phyloP scores from a whole-genome alignment of 2,888 invertebrate genomes.

The Alsophila aescularia region DNA sequence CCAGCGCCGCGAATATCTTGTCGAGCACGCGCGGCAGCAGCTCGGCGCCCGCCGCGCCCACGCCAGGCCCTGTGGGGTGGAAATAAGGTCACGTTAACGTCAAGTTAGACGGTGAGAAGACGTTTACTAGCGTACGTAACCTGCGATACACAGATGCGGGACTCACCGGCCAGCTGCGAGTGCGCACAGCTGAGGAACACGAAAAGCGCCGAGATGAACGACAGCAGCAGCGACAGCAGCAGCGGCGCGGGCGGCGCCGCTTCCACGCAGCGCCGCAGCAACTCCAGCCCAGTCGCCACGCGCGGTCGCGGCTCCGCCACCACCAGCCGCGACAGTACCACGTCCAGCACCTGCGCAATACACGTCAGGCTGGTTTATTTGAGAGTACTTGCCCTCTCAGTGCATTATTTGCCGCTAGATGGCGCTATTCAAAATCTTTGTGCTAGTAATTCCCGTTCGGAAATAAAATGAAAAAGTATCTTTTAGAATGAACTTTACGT shows the following conservation, averaged over 20 bases:
- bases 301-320: constrained; percentile 89
- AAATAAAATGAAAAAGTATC: too few species aligned
- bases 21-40: constrained; percentile 92
- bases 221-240: constrained; percentile 92
- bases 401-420: too few species aligned
- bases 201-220: constrained; percentile 95
- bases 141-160: too few species aligned
- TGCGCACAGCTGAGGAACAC: constrained; percentile 95
- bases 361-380: too few species aligned
- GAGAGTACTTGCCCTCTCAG: too few species aligned
- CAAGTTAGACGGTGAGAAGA: too few species aligned
- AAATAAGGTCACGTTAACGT: too few species aligned
- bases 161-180: constrained; percentile 87
- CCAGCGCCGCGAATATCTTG: constrained; percentile 94
- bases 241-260: constrained; percentile 91
- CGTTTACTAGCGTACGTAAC: too few species aligned
- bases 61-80: constrained; percentile 74
- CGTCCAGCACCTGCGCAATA: constrained; percentile 87
- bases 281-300: constrained; percentile 89
- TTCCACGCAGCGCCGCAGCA: constrained; percentile 91
- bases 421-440: too few species aligned
- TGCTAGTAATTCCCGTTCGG: too few species aligned
- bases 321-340: constrained; percentile 91
- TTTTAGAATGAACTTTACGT: too few species aligned
- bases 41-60: constrained; percentile 71